A percentile compares a stretch with the other conserved stretches of the same genome.
These are phyloP conservation scores for Drosophila lutescens DNA, from an alignment of 2,888 invertebrate genomes.

Conservation along the genomic window DNA sequence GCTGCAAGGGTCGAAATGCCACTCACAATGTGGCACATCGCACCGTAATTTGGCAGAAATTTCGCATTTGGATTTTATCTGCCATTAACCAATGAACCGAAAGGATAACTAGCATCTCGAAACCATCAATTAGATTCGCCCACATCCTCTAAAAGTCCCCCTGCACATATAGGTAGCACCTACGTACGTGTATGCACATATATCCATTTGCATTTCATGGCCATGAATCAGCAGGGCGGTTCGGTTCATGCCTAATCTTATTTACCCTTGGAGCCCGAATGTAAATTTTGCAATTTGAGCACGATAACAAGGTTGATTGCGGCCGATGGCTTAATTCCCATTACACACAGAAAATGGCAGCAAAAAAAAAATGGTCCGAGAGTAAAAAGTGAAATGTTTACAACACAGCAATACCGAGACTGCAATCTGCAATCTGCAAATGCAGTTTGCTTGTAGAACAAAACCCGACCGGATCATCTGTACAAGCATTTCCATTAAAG, in stretches of 20 bases:
- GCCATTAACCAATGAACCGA: slow-evolving; percentile 31
- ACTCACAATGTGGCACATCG: slow-evolving; percentile 14
- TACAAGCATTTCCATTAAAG: slow-evolving; percentile 24
- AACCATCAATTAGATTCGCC: slow-evolving; percentile 36
- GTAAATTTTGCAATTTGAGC: slow-evolving; percentile 40
- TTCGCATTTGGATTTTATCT: slow-evolving; percentile 23
- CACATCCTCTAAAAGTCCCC: background rate
- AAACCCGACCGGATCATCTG: slow-evolving; percentile 9
- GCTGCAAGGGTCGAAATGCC: slow-evolving; percentile 6
- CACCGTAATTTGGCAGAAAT: slow-evolving; percentile 4
- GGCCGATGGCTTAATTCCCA: slow-evolving; percentile 43
- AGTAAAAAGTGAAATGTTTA: slow-evolving; percentile 15
- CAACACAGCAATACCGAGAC: slow-evolving; percentile 10
- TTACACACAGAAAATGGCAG: slow-evolving; percentile 6
- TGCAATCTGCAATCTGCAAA: slow-evolving; percentile 24
- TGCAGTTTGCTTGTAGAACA: slow-evolving; percentile 31
- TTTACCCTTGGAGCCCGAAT: slow-evolving; percentile 31
- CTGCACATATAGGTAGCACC: background rate
- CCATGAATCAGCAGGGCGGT: slow-evolving; percentile 22
- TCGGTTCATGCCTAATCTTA: slow-evolving; percentile 30
- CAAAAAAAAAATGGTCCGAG: background rate
- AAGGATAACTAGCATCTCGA: slow-evolving; percentile 31
- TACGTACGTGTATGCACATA: background rate
- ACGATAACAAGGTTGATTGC: slow-evolving; percentile 39
- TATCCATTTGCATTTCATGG: slow-evolving; percentile 15